Conservation (phyloP, 2,113 vertebrate genomes). For the Pipra filicauda region DNA sequence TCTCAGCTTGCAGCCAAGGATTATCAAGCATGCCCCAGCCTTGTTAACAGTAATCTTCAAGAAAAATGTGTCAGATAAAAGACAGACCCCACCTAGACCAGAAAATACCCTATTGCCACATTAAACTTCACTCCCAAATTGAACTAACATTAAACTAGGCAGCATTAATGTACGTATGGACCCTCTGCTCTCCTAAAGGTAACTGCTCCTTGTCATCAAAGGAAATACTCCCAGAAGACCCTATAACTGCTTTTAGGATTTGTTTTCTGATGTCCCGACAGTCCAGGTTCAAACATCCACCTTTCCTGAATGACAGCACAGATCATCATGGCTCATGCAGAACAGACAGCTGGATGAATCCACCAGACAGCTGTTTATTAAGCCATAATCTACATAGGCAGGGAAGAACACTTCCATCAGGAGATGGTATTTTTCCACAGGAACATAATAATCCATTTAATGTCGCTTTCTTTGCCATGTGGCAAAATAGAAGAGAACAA, state of each 20-base stretch:
- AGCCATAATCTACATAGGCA: neutral
- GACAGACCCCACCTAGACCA: neutral
- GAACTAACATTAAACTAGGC: neutral
- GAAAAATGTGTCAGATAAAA: neutral
- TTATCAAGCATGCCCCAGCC: neutral
- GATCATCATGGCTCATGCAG: rapidly evolving
- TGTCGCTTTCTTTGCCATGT: neutral
- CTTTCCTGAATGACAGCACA: neutral
- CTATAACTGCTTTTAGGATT: neutral
- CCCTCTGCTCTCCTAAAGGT: neutral
- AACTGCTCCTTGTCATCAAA: neutral
- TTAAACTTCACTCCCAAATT: neutral
- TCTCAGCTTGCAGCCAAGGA: neutral
- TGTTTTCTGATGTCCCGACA: neutral
- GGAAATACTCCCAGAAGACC: neutral
- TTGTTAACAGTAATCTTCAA: neutral
- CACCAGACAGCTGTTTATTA: neutral
- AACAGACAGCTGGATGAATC: neutral
- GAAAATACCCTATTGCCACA: neutral
- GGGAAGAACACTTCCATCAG: neutral
- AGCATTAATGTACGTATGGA: neutral
- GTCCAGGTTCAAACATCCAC: neutral
- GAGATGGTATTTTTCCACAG: neutral
- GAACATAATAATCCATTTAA: neutral
- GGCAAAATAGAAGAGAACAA: neutral